Conservation (phyloP, 1,140 invertebrate species). For the Himalopsyche phryganea region DNA sequence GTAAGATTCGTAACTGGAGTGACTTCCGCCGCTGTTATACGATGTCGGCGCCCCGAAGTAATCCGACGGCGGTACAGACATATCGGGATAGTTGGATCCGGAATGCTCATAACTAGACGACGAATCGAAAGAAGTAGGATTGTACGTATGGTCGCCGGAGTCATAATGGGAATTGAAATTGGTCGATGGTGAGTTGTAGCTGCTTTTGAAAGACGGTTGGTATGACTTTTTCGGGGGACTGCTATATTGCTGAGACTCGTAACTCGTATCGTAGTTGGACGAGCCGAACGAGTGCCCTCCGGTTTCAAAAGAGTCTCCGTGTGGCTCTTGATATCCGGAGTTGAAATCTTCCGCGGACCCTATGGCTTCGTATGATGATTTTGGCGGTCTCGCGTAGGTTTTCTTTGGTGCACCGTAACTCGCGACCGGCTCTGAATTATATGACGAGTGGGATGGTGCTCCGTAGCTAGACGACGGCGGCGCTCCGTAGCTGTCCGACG, state of each 20-base stretch:
- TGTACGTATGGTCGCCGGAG: slow-evolving; percentile 11
- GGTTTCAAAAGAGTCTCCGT: slow-evolving; percentile 12
- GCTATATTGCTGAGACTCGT: slow-evolving; percentile 13
- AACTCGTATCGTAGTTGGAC: slow-evolving; percentile 4
- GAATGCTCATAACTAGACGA: slow-evolving; percentile 20
- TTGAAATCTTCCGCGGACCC: slow-evolving; percentile 16
- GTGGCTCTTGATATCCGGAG: slow-evolving; percentile 11
- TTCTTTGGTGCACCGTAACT: slow-evolving; percentile 25
- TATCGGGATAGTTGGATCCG: slow-evolving; percentile 27
- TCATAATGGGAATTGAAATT: slow-evolving; percentile 15
- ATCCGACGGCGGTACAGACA: slow-evolving; percentile 18
- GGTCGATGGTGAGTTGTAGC: neutral
- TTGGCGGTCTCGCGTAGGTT: slow-evolving; percentile 14
- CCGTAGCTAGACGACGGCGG: slow-evolving; percentile 27
- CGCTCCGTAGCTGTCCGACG: slow-evolving; percentile 15
- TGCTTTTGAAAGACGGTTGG: neutral
- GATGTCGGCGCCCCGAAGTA: slow-evolving; percentile 23
- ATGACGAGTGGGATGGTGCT: slow-evolving; percentile 25
- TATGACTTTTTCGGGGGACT: slow-evolving; percentile 7
- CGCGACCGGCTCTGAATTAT: slow-evolving; percentile 17
- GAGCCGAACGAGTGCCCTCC: neutral
- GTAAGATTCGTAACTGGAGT: slow-evolving; percentile 16
- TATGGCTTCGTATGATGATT: slow-evolving; percentile 10
- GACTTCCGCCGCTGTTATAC: slow-evolving; percentile 1
- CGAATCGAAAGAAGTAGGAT: slow-evolving; percentile 8